Percentiles rank a stretch among this genome's conserved stretches.
Evolutionary conservation across 2,797 vertebrate genomes (phyloP).

Genomic region (Urocyon cinereoargenteus): DNA sequence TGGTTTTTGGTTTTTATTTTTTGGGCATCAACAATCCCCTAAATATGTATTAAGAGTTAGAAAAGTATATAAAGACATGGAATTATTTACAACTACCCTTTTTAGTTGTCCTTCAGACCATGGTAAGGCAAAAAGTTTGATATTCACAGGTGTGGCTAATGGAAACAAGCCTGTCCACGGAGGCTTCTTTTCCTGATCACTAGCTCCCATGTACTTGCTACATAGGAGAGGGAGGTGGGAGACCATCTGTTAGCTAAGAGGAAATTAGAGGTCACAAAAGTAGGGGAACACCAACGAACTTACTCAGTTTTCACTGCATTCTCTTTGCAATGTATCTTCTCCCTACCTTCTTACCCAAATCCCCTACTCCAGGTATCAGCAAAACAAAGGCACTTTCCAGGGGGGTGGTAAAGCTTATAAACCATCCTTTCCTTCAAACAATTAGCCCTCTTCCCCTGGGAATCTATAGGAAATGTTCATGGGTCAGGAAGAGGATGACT

Average conservation of each 20-base stretch:
- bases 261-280: neutral
- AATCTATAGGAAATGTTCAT: neutral
- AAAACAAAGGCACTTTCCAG: neutral
- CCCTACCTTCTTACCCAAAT: no score
- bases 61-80: neutral
- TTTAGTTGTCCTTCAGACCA: neutral
- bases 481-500: neutral
- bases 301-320: neutral
- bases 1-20: neutral
- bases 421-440: neutral
- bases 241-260: neutral
- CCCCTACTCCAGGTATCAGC: neutral
- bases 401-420: rapidly evolving
- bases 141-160: neutral
- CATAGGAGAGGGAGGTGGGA: neutral
- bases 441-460: neutral
- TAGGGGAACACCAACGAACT: neutral
- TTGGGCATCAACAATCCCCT: neutral
- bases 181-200: neutral
- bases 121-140: neutral
- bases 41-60: neutral
- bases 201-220: neutral
- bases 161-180: rapidly evolving
- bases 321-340: neutral
- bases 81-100: neutral